Evolutionary conservation across 1,140 invertebrate species (phyloP).

Genomic region (Spodoptera litura): DNA sequence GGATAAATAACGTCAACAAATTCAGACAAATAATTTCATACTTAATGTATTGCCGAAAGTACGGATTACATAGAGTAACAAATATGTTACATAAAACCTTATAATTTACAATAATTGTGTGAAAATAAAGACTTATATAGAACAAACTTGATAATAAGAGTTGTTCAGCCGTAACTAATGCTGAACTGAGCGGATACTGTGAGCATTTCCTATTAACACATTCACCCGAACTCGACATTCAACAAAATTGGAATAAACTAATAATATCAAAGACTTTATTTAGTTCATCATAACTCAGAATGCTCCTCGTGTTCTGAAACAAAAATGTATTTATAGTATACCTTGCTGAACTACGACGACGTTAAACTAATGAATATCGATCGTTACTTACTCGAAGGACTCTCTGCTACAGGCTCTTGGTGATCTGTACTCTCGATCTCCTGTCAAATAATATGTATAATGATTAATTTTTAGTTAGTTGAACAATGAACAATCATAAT

Average conservation of each 20-base stretch:
- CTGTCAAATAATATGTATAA: conserved; percentile 19
- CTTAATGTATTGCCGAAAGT: not conserved
- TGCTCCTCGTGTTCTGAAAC: conserved; percentile 75
- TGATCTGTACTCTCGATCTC: conserved; percentile 54
- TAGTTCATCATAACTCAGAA: conserved; percentile 85
- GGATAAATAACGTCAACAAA: too few relatives aligned
- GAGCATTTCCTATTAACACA: conserved; percentile 45
- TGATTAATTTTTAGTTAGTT: not conserved
- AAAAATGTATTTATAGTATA: not conserved
- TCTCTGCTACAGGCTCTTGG: conserved; percentile 49
- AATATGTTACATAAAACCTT: not conserved
- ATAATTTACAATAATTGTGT: not conserved
- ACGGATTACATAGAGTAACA: not conserved
- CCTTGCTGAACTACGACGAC: not conserved
- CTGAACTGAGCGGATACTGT: conserved; percentile 16
- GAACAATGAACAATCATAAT: not conserved
- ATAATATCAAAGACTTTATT: conserved; percentile 64
- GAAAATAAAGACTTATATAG: conserved; percentile 24
- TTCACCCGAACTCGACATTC: conserved; percentile 54
- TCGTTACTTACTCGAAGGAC: conserved; percentile 45
- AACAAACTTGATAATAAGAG: not conserved
- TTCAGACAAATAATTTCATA: too few relatives aligned
- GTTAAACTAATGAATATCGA: not conserved
- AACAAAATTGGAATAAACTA: conserved; percentile 72
- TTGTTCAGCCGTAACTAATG: conserved; percentile 4